Percentiles rank a stretch among this genome's conserved stretches.
These are phyloP conservation scores for Scaptodrosophila lebanonensis DNA, from an alignment of 1,140 invertebrate species.

Conservation along the genomic window DNA sequence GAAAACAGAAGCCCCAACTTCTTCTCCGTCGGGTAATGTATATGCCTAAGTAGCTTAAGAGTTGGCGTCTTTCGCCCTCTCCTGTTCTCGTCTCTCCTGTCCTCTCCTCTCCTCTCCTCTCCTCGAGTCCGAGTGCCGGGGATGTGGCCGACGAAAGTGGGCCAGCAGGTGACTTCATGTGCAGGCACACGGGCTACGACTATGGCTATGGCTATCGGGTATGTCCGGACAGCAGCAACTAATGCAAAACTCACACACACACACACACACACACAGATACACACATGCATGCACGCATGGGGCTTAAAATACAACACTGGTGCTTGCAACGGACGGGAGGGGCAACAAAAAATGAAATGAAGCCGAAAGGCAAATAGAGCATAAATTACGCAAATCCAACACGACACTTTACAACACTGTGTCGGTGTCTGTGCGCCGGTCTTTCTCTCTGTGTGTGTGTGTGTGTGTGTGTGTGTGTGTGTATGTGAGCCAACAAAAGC, in stretches of 20 bases:
- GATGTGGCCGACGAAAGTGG: too few species aligned
- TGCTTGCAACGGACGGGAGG: conserved; percentile 39
- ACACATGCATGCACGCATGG: neutral
- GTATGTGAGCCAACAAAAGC: conserved; percentile 13
- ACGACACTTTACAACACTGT: conserved; percentile 52
- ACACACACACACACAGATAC: conserved; percentile 1
- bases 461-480: conserved; percentile 5
- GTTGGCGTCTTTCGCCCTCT: too few species aligned
- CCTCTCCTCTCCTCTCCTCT: too few species aligned
- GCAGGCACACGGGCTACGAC: too few species aligned
- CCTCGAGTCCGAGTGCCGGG: too few species aligned
- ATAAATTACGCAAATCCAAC: conserved; percentile 76
- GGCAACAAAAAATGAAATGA: conserved; percentile 68
- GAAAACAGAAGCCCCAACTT: too few species aligned
- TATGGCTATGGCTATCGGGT: too few species aligned
- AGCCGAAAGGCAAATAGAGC: conserved; percentile 74
- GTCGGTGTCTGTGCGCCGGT: conserved; percentile 10
- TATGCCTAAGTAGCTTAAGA: too few species aligned
- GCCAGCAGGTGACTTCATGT: too few species aligned
- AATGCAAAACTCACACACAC: neutral
- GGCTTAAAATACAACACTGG: conserved; percentile 46
- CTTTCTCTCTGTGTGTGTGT: conserved; percentile 9
- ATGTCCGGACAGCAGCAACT: too few species aligned
- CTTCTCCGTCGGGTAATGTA: too few species aligned
- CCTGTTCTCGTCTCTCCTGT: too few species aligned